Evolutionary conservation across 2,797 vertebrate species (phyloP), one percentile per base, ranked within the genome.

Genomic region (Jordanella pulchra): DNA sequence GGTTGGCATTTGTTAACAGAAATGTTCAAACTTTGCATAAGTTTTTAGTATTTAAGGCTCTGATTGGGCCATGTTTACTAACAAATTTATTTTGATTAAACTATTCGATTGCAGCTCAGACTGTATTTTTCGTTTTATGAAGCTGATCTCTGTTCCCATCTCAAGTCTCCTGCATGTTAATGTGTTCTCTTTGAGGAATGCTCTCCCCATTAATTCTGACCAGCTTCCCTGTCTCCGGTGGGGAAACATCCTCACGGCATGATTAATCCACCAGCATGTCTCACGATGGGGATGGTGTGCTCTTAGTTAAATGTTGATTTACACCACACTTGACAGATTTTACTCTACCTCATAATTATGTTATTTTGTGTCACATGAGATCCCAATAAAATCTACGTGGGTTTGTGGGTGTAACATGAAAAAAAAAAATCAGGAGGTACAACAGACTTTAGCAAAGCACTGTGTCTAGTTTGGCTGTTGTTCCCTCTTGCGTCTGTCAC

Each of bases 401-500:
- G 56, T 60, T 35, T 13, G 32, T 23, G 4, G 11, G 18, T 61
- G 58, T 23, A 39, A 39, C 32, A 3, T 39, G 30, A 61, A 21
- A 50, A 6, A 21, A 21, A 5, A 21, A 5, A 2, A 13, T 61
- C 21, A 39, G 39, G 32, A 39, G 23, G 32, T 39, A n/a, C 7
- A 17, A 13, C 35, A 61, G 35, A 23, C 35, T 14, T 61, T 13
- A 39, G 32, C 32, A 61, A 61, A 39, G 58, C 4, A 39, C 58
- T 61, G 21, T 61, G 58, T 35, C 35, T 39, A 39, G 21, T 39
- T 61, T 61, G 32, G 58, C 21, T n/a, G 14, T n/a, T 61, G 39
- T 12, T 61, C 12, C 58, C 58, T 39, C 32, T 42, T n/a, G n/a
- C n/a, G n/a, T 83, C 80, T 69, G 32, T 78, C 67, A 42, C 50